Base-by-base conservation (phyloP, 1,140 invertebrate species). In the Bicyclus anynana region DNA sequence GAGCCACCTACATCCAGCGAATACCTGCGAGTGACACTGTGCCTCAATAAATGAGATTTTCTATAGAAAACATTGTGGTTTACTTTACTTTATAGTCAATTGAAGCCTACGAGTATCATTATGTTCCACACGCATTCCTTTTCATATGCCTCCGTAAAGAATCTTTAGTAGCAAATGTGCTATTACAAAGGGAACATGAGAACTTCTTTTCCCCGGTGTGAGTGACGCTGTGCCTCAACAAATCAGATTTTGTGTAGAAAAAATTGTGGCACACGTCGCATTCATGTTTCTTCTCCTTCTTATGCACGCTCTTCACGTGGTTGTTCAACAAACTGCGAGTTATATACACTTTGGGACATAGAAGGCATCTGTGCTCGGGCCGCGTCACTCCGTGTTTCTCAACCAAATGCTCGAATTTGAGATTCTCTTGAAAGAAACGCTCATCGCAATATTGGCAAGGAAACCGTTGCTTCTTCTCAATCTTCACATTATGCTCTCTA, bases 181-280 rank as follows among this genome's bases (percentile, higher is more conserved):
- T 74, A 50, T 66, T 77, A 40, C 84, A 87, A 1, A 74, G 17
- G 0, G 40, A 40, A 62, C 84, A 87, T 0, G 35, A 50, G 16
- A 70, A 83, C 0, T 79, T 81, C 20, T 84, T 85, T 35, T 83
- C 84, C 0, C 78, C 77, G 0, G 80, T 84, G 17, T 87, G 84
- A 0, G 78, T 84, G 0, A 85, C 78, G 37, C 58, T 74, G 42
- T 87, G 84, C 10, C 84, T 61, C 1, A 51, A 5, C 0, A 80
- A 59, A 61, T 83, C 80, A 0, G 75, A 83, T 38, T 75, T 81
- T 0, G 74, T 77, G 44, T 83, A 87, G 64, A 87, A 87, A 5
- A 77, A 42, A 29, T 75, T 74, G 52, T 75, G 74, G 35, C 84
- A 87, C 2, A 85, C 26, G 48, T 82, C 80, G 57, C 84, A 87